Evolutionary conservation across 2,797 vertebrate genomes (phyloP).

Genomic region (Acanthornis magna): DNA sequence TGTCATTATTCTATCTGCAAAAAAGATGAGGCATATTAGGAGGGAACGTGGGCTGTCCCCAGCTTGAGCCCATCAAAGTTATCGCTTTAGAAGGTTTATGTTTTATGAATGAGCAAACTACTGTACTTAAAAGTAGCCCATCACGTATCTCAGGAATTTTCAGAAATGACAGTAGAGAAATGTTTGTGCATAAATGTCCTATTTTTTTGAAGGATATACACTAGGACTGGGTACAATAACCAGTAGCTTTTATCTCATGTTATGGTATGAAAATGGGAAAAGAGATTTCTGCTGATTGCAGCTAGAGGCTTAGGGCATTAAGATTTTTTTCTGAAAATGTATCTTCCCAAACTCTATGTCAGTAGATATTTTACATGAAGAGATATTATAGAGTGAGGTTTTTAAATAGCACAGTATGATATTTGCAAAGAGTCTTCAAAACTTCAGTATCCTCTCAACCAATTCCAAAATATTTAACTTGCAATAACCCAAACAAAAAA

Average conservation of each 20-base stretch:
- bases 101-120: constrained; percentile 61
- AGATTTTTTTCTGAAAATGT: background rate
- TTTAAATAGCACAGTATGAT: background rate
- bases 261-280: background rate
- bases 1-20: constrained; percentile 14
- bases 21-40: background rate
- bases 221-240: background rate
- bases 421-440: background rate
- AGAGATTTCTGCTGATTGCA: background rate
- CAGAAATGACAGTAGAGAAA: constrained; percentile 26
- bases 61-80: constrained; percentile 30
- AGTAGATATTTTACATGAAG: background rate
- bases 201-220: background rate
- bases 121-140: constrained; percentile 21
- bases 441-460: background rate
- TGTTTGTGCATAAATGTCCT: background rate
- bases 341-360: background rate
- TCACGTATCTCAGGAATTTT: constrained; percentile 14
- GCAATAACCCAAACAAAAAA: background rate
- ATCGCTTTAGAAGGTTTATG: constrained; percentile 43
- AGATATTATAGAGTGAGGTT: background rate
- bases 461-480: background rate
- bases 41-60: constrained; percentile 9
- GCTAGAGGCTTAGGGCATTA: background rate
- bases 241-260: background rate